Conservation (phyloP, 2,888 invertebrate genomes). For the Nyleta sp. region DNA sequence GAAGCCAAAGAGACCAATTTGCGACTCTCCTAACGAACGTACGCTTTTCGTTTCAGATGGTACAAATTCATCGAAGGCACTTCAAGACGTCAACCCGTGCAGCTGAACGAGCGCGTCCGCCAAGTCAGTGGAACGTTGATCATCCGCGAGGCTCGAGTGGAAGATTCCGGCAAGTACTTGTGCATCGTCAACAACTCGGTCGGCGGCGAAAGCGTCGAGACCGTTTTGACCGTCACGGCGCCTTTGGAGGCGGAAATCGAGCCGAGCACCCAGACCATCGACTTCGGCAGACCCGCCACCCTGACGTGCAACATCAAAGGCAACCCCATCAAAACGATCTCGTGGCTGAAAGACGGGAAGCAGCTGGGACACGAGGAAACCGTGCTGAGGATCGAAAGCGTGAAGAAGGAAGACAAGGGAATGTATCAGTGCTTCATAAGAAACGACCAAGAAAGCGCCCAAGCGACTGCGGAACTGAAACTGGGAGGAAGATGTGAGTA, state of each 20-base stretch:
- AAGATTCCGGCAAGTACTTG: constrained; percentile 96
- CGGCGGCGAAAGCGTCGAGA: constrained; percentile 96
- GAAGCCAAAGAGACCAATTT: too few species aligned
- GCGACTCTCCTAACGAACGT: too few species aligned
- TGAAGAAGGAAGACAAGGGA: constrained; percentile 97
- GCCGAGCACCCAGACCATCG: constrained; percentile 95
- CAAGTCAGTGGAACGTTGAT: constrained; percentile 97
- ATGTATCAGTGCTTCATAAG: constrained; percentile 98
- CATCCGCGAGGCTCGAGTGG: constrained; percentile 94
- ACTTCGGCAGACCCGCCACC: constrained; percentile 95
- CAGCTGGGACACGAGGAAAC: constrained; percentile 92
- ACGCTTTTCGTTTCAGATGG: constrained; percentile 93
- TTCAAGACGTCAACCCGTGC: constrained; percentile 93
- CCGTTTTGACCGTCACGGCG: constrained; percentile 95
- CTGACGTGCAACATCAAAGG: constrained; percentile 96
- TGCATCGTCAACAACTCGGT: constrained; percentile 98
- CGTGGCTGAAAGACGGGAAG: constrained; percentile 97
- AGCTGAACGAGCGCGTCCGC: constrained; percentile 93
- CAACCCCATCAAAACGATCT: constrained; percentile 95
- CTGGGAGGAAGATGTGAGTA: constrained; percentile 93
- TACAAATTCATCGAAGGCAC: constrained; percentile 96
- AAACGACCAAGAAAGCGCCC: constrained; percentile 96
- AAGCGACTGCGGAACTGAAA: constrained; percentile 95
- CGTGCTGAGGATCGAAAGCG: constrained; percentile 92
- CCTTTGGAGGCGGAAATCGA: constrained; percentile 94